Evolutionary conservation across 2,888 invertebrate genomes (phyloP), one percentile per base, ranked within the genome.

Genomic region (Tanypteryx hageni): DNA sequence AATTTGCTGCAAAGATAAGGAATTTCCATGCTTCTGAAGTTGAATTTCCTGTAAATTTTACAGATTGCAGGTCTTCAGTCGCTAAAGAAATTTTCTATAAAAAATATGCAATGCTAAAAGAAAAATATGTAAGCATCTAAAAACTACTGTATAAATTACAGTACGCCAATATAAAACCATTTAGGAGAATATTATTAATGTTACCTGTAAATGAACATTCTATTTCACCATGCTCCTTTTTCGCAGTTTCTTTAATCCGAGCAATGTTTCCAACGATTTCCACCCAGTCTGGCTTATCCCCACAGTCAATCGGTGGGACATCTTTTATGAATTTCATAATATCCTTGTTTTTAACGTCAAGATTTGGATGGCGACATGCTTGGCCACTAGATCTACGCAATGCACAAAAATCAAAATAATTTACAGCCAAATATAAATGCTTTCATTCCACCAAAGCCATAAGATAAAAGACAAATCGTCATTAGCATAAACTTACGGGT

Each of bases 251-350:
- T 82, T 96, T 95, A 92, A 97, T 96, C 92, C 94, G 94, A 93
- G 96, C 96, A 44, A 94, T 94, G 94, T 96, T 96, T 94, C 97
- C 97, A 94, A 96, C 96, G 93, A 97, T 97, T 93, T 95, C 96
- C 0, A 98, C 98, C 99, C 98, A 99, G 94, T 98, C 97, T 93
- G 95, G 96, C 94, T 94, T 95, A 2, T 93, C 93, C 16, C 96
- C 95, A 94, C 99, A 99, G 18, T 96, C 95, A 4, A 98, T 95
- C 0, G 96, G 96, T 0, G 96, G 96, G 18, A 96, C 95, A 16
- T 96, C 94, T 93, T 96, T 96, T 93, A 98, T 96, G 94, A 97
- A 98, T 94, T 96, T 96, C 95, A 96, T 97, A 64, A 98, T 97
- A 94, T 97, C 97, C 11, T 97, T 96, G 93, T 97, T 96, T 94